A percentile compares a stretch with the other conserved stretches of the same genome.
These are phyloP conservation scores for Wiebesia pumilae DNA, from an alignment of 1,140 invertebrate species.

Conservation along the genomic window DNA sequence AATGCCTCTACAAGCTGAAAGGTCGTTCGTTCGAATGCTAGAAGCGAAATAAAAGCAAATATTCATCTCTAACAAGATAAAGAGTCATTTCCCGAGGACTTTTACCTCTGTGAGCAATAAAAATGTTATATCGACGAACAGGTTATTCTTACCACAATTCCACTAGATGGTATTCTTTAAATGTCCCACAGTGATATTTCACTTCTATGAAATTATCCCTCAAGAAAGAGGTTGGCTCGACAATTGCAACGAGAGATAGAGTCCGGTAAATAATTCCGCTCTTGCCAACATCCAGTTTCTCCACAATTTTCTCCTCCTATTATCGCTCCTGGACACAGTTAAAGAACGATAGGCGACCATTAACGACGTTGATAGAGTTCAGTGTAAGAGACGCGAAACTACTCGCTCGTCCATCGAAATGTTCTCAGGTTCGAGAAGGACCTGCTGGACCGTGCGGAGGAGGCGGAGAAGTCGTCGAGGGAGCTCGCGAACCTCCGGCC, in stretches of 20 bases:
- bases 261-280: neutral
- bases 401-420: too few species aligned
- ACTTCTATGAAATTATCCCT: neutral
- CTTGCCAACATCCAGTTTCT: too few species aligned
- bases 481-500: conserved; percentile 13
- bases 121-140: neutral
- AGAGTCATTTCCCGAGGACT: neutral
- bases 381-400: too few species aligned
- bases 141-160: neutral
- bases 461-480: conserved; percentile 56
- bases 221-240: neutral
- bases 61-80: neutral
- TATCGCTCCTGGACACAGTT: too few species aligned
- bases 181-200: neutral
- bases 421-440: conserved; percentile 65
- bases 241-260: neutral
- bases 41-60: neutral
- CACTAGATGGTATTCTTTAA: neutral
- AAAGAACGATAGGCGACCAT: too few species aligned
- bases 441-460: conserved; percentile 64
- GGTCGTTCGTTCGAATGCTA: too few species aligned
- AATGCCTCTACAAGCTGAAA: too few species aligned
- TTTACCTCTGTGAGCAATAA: neutral
- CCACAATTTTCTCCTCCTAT: too few species aligned
- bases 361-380: too few species aligned